Evolutionary conservation across 1,140 invertebrate genomes (phyloP).

Genomic region (Procambarus clarkii): DNA sequence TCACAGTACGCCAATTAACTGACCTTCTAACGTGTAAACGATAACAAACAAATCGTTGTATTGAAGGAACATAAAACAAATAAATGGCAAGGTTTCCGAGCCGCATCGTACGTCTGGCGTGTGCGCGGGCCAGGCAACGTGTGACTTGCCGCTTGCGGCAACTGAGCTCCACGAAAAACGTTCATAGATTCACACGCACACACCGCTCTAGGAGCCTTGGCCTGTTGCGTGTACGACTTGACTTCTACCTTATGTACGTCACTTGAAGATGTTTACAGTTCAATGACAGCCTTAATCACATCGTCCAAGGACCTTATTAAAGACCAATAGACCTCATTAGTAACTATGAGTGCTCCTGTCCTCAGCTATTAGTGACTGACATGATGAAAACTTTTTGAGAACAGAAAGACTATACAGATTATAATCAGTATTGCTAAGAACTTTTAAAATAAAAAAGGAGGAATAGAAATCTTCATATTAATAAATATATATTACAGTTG

Average conservation of each 20-base stretch:
- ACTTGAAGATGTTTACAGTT: neutral
- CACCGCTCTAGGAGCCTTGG: slow-evolving; percentile 27
- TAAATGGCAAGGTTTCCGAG: neutral
- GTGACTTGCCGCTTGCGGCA: slow-evolving; percentile 60
- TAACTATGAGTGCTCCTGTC: too few species aligned
- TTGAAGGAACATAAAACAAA: neutral
- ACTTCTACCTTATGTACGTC: slow-evolving; percentile 3
- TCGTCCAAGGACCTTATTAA: too few species aligned
- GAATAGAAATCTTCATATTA: too few species aligned
- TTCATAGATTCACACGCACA: slow-evolving; percentile 49
- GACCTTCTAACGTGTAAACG: neutral
- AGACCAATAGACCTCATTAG: too few species aligned
- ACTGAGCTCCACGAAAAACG: slow-evolving; percentile 55
- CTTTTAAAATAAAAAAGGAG: too few species aligned
- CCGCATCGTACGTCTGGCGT: slow-evolving; percentile 52
- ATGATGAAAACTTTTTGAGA: too few species aligned
- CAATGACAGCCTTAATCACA: too few species aligned
- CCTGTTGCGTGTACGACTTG: slow-evolving; percentile 56
- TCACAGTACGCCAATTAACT: neutral
- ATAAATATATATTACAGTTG: too few species aligned
- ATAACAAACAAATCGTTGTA: neutral
- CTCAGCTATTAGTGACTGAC: too few species aligned
- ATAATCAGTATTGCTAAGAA: too few species aligned
- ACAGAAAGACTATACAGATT: too few species aligned
- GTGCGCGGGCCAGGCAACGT: slow-evolving; percentile 40